Base-by-base conservation (phyloP, 2,113 vertebrate species). In the Ophiodon elongatus region DNA sequence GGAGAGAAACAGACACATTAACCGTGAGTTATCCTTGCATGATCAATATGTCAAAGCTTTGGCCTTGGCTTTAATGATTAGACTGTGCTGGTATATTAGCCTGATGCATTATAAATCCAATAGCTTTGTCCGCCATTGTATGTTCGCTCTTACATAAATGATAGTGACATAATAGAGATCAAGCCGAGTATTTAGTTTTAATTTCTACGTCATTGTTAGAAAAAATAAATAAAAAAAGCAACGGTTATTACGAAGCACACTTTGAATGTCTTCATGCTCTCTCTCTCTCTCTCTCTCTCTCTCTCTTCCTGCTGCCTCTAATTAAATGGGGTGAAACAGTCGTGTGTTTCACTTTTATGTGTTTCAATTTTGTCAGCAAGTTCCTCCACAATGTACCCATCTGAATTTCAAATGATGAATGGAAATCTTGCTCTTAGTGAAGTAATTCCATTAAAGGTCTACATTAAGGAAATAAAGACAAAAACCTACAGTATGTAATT, bases 321-420 rank as follows among this genome's bases (percentile, higher is more conserved):
- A 95, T 95, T 94, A 94, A 95, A 95, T 95, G 91, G 91, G 91
- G 81, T 87, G 90, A 94, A 95, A 94, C 83, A 56, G 93, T 90
- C 91, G 89, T 85, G 86, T 90, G 86, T 92, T 94, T 94, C 93
- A 94, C 85, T 93, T 93, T 96, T 94, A 95, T 89, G 94, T 85
- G 92, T 96, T 94, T 94, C 95, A 96, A 88, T 96, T 93, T 94
- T 97, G 96, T 97, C 97, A 97, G 97, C 97, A 97, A 94, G 88
- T 97, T 98, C 96, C 81, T 79, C 93, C 84, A 94, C 95, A 95
- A 91, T 85, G 92, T 90, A 93, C 93, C 88, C 92, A 96, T 96
- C 95, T 97, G 97, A 97, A 96, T 97, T 97, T 97, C 96, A 97
- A 97, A 98, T 97, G 95, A 95, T 95, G 96, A 96, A 96, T 96